Conservation (phyloP, 2,888 invertebrate species). For the Odiellus spinosus region DNA sequence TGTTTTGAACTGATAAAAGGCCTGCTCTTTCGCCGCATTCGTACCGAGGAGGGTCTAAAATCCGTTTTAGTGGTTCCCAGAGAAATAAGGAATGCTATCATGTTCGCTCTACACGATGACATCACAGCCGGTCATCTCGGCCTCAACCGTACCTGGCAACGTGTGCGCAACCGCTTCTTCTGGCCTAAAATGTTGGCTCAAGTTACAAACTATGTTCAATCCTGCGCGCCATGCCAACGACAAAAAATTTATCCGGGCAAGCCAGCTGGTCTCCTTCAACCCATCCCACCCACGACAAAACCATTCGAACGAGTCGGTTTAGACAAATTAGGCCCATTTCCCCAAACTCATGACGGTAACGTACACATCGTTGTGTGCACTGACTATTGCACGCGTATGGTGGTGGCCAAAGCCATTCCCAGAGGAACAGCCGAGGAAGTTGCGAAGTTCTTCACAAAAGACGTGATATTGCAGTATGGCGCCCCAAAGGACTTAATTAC, state of each 20-base stretch:
- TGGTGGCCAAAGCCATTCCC: conserved; percentile 13
- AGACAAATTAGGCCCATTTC: conserved; percentile 16
- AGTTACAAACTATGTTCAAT: conserved; percentile 6
- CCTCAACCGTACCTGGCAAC: conserved; percentile 1
- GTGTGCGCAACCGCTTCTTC: conserved; percentile 1
- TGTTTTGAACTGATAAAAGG: too few relatives aligned
- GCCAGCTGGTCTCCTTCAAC: conserved; percentile 3
- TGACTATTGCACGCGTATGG: conserved; percentile 16
- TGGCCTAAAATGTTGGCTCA: conserved; percentile 3
- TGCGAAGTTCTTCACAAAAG: conserved; percentile 12
- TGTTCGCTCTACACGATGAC: conserved; percentile 15
- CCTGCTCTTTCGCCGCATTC: too few relatives aligned
- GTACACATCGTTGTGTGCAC: conserved; percentile 15
- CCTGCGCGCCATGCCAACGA: conserved; percentile 6
- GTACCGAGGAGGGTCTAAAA: too few relatives aligned
- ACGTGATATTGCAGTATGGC: conserved; percentile 17
- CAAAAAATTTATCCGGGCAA: conserved; percentile 1
- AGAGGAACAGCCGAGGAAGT: conserved; percentile 3
- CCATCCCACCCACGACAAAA: conserved; percentile 3
- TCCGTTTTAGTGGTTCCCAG: too few relatives aligned
- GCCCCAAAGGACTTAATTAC: conserved; percentile 13
- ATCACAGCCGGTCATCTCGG: conserved; percentile 10
- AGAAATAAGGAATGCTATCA: conserved; percentile 5
- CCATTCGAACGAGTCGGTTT: conserved; percentile 7
- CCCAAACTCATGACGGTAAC: conserved; percentile 10